Percentiles rank a stretch among this genome's conserved stretches.
Conservation (phyloP, 2,888 invertebrate species). For the Pegoplata infirma region DNA sequence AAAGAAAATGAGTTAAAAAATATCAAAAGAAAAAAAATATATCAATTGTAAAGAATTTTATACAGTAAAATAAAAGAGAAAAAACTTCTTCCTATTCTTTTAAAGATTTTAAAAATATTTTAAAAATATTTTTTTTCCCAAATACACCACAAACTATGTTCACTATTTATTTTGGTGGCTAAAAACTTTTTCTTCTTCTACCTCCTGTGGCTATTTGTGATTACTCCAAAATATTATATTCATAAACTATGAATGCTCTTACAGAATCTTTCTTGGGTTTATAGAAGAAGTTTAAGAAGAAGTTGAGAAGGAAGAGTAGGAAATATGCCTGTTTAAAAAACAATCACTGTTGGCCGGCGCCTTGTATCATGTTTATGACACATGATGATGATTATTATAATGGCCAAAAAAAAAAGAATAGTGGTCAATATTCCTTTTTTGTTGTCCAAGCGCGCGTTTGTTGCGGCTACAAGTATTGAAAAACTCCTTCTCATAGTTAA, state of each 20-base stretch:
- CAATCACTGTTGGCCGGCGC: conserved; percentile 71
- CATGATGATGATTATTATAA: conserved; percentile 72
- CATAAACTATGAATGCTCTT: conserved; percentile 59
- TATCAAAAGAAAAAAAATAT: too few relatives aligned
- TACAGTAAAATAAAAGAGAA: too few relatives aligned
- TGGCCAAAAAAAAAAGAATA: conserved; percentile 56
- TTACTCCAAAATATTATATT: conserved; percentile 73
- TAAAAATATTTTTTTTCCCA: not conserved
- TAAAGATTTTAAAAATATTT: not conserved
- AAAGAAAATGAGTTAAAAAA: not conserved
- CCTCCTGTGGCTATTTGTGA: conserved; percentile 76
- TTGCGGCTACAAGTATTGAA: not conserved
- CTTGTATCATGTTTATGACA: conserved; percentile 76
- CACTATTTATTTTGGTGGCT: not conserved
- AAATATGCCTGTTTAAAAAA: too few relatives aligned
- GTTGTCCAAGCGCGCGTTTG: too few relatives aligned
- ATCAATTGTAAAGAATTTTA: not conserved
- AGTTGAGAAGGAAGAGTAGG: too few relatives aligned
- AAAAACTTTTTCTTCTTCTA: conserved; percentile 54
- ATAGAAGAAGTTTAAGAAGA: not conserved
- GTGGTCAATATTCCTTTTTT: conserved; percentile 42
- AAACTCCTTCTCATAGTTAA: conserved; percentile 66
- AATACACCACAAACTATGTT: not conserved
- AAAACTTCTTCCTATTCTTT: not conserved
- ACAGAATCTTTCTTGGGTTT: not conserved